Evolutionary conservation across 2,888 invertebrate genomes (phyloP).

Genomic region (Priocnemis perturbator): DNA sequence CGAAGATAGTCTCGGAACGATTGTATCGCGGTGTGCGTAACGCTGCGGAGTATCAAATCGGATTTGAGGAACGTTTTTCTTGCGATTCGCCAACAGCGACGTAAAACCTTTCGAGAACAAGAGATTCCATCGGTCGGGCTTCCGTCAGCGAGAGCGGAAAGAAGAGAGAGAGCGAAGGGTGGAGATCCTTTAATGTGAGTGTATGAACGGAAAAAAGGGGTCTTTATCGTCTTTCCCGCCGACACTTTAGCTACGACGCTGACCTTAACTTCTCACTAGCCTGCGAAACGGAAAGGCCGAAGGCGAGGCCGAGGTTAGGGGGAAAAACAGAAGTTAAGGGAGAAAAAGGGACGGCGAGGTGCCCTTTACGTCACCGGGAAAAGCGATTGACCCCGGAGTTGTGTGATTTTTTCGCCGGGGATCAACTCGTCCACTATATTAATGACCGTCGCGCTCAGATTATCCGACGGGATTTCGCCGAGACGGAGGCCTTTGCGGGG

Average conservation of each 20-base stretch:
- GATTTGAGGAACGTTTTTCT: too few species aligned
- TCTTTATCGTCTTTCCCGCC: not conserved
- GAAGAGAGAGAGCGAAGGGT: conserved; percentile 20
- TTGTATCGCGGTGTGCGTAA: too few species aligned
- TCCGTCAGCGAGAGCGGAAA: not conserved
- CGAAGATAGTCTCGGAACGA: not conserved
- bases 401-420: conserved; percentile 59
- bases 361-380: conserved; percentile 16
- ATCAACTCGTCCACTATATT: conserved; percentile 68
- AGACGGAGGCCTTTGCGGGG: conserved; percentile 27
- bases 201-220: conserved; percentile 18
- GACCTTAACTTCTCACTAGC: conserved; percentile 9
- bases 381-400: conserved; percentile 54
- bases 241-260: not conserved
- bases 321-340: conserved; percentile 17
- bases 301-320: conserved; percentile 14
- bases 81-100: not conserved
- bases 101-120: not conserved
- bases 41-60: not conserved
- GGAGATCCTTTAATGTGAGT: conserved; percentile 5
- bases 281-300: not conserved
- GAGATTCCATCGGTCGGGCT: not conserved
- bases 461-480: conserved; percentile 55
- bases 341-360: not conserved
- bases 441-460: conserved; percentile 66